These are phyloP conservation scores for Tragopan temminckii DNA, from an alignment of 2,797 vertebrate genomes.

Conservation along the genomic window DNA sequence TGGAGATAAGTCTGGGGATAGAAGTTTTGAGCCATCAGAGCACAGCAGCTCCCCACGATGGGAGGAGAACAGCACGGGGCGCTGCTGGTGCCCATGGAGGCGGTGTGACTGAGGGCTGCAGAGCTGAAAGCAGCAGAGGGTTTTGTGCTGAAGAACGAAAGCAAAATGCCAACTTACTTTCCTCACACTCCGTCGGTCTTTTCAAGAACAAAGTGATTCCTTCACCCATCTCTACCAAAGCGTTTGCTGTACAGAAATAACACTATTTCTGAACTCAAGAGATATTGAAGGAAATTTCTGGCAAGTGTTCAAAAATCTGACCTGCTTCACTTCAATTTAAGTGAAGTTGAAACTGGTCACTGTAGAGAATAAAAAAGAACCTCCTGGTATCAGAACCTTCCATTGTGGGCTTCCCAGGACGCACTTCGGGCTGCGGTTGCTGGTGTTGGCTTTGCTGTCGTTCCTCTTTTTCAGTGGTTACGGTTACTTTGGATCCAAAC, in stretches of 20 bases:
- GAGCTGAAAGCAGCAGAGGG: background rate
- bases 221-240: background rate
- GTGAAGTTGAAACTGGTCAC: background rate
- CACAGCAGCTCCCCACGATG: background rate
- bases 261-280: background rate
- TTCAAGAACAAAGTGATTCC: fast-evolving
- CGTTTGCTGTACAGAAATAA: fast-evolving
- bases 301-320: background rate
- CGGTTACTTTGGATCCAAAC: background rate
- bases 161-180: background rate
- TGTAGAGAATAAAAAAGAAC: background rate
- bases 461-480: background rate
- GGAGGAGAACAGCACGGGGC: fast-evolving
- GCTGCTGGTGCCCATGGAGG: background rate
- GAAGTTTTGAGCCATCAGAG: fast-evolving
- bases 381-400: background rate
- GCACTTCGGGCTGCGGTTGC: fast-evolving
- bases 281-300: background rate
- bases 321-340: too few species aligned
- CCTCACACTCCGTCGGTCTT: background rate
- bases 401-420: background rate
- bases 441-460: fast-evolving
- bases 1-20: background rate
- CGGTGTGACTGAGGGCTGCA: background rate
- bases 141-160: background rate